Evolutionary conservation across 2,113 vertebrate genomes (phyloP), one percentile per base, ranked within the genome.

Genomic region (Cavia porcellus): DNA sequence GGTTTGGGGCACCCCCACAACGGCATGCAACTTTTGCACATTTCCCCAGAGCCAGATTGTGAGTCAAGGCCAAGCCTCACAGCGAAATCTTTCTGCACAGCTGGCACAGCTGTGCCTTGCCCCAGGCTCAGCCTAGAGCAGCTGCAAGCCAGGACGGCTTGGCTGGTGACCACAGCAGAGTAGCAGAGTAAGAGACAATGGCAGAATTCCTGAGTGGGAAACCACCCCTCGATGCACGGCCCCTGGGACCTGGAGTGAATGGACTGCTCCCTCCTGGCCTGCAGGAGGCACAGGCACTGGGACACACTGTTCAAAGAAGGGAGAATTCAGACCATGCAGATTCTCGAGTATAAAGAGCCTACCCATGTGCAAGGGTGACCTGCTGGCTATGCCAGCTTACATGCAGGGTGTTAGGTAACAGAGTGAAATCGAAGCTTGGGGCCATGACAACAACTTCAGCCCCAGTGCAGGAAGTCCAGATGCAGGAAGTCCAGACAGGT

Each of bases 31-130:
- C 92, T 97, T 97, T 75, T 94, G 92, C 59, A 2, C 88, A 57
- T 96, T 91, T 97, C 88, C 96, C 96, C 42, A 52, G 61, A 25
- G 5, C 79, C 81, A 88, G 96, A 91, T 94, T 87, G 68, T 96
- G 96, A 97, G 95, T 97, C 94, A 95, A 0, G 0, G 95, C 86
- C 4, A 2, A 95, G 79, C 68, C 52, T 45, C 74, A 5, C 1
- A 30, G 79, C 0, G 6, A 89, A 89, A 96, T 96, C 89, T 83
- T 24, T 84, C 93, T 87, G 80, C 0, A 96, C 96, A 97, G 97
- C 94, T 94, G 96, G 93, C 74, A 80, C 97, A 97, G 97, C 95
- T 97, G 98, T 89, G 82, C 66, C 87, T 45, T 45, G 74, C 62
- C 92, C 84, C 90, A 92, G 82, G 89, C 88, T 72, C 20, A 1